Evolutionary conservation across 2,888 invertebrate genomes (phyloP).

Genomic region (Drosophila aldrichi): DNA sequence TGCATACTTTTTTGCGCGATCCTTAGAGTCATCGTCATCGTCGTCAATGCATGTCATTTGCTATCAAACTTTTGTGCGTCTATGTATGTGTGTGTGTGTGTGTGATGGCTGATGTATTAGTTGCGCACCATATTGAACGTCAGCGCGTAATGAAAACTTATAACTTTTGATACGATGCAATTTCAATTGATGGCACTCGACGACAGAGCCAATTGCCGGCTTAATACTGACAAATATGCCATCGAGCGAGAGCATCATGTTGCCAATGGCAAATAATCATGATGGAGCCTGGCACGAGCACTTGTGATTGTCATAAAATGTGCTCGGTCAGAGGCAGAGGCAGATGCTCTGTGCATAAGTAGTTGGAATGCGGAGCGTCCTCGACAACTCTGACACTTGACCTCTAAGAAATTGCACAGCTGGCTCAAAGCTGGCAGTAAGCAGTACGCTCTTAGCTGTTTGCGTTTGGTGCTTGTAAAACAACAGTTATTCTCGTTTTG

Average conservation of each 20-base stretch:
- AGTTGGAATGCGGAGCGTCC: constrained; percentile 33
- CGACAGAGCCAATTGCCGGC: constrained; percentile 72
- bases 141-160: constrained; percentile 78
- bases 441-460: constrained; percentile 5
- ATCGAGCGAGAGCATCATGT: constrained; percentile 16
- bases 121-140: constrained; percentile 64
- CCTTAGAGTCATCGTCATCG: constrained; percentile 37
- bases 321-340: neutral
- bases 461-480: constrained; percentile 32
- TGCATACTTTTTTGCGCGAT: constrained; percentile 66
- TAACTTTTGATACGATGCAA: constrained; percentile 79
- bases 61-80: constrained; percentile 66
- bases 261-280: constrained; percentile 63
- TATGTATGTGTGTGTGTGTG: constrained; percentile 11
- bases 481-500: constrained; percentile 30
- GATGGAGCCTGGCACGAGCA: constrained; percentile 34
- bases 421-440: constrained; percentile 4
- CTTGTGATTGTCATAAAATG: constrained; percentile 49
- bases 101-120: constrained; percentile 62
- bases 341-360: constrained; percentile 10
- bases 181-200: constrained; percentile 75
- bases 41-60: constrained; percentile 75
- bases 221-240: constrained; percentile 62
- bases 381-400: constrained; percentile 31
- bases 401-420: constrained; percentile 36